These are phyloP conservation scores for Ceyx erithaca DNA, from an alignment of 2,797 vertebrate species.

Conservation along the genomic window DNA sequence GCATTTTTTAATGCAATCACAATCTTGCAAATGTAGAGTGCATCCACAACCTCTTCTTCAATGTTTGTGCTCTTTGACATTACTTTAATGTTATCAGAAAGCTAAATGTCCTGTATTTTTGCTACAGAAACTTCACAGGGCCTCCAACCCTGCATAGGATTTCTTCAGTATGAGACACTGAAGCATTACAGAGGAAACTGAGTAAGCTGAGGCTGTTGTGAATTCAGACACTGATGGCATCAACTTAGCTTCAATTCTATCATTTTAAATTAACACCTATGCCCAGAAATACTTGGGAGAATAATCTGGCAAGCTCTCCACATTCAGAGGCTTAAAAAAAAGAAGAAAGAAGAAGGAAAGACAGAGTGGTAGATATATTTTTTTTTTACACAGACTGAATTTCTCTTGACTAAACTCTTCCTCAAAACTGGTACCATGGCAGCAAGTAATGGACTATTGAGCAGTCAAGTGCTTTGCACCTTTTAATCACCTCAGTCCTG, in stretches of 20 bases:
- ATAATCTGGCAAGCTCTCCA: background rate
- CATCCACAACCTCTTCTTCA: background rate
- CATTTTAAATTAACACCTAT: background rate
- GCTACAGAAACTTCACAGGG: background rate
- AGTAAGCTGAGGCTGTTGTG: background rate
- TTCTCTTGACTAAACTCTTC: background rate
- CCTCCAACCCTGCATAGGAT: background rate
- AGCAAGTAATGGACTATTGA: background rate
- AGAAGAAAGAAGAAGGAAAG: background rate
- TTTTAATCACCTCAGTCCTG: conserved; percentile 24
- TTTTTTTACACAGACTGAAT: background rate
- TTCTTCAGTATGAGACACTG: background rate
- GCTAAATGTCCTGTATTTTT: conserved; percentile 2
- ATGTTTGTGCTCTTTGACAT: conserved; percentile 12
- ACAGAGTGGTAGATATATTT: background rate
- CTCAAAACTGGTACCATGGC: conserved; percentile 3
- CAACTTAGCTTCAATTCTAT: background rate
- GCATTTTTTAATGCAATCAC: no score
- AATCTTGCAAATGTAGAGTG: no score
- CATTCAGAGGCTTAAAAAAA: background rate
- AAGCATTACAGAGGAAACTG: background rate
- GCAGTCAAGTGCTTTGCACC: background rate
- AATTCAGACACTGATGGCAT: background rate
- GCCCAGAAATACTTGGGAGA: background rate
- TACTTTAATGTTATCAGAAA: conserved; percentile 51